phyloP scores from a whole-genome alignment of 2,888 invertebrate genomes.

The Cephonodes hylas region DNA sequence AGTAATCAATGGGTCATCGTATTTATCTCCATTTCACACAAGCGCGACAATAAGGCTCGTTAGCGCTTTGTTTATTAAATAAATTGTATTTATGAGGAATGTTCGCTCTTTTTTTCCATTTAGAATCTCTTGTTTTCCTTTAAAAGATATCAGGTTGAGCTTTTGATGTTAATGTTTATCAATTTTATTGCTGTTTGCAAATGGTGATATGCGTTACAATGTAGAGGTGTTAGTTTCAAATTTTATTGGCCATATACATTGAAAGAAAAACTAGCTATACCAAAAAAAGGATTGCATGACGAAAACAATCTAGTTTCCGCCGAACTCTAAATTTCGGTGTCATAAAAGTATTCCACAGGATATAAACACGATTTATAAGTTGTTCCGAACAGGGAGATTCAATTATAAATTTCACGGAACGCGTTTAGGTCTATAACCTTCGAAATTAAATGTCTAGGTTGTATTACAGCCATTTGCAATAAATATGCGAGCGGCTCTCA shows the following conservation, averaged over 20 bases:
- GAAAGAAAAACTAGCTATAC: neutral
- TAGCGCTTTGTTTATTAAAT: conserved; percentile 7
- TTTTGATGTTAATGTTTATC: neutral
- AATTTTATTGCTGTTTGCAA: neutral
- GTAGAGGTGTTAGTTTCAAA: neutral
- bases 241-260: neutral
- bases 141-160: neutral
- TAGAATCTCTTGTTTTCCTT: neutral
- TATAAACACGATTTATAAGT: neutral
- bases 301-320: neutral
- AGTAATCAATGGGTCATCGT: conserved; percentile 6
- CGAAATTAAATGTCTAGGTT: conserved; percentile 11
- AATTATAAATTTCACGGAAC: conserved; percentile 11
- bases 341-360: neutral
- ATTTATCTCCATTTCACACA: conserved; percentile 11
- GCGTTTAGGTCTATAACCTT: conserved; percentile 7
- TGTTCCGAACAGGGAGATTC: neutral
- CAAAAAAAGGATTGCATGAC: neutral
- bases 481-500: conserved; percentile 38
- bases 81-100: neutral
- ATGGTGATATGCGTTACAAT: neutral
- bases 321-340: neutral
- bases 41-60: conserved; percentile 1
- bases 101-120: neutral
- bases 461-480: conserved; percentile 30